Evolutionary conservation across 2,113 vertebrate species (phyloP).

Genomic region (Eolophus roseicapilla): DNA sequence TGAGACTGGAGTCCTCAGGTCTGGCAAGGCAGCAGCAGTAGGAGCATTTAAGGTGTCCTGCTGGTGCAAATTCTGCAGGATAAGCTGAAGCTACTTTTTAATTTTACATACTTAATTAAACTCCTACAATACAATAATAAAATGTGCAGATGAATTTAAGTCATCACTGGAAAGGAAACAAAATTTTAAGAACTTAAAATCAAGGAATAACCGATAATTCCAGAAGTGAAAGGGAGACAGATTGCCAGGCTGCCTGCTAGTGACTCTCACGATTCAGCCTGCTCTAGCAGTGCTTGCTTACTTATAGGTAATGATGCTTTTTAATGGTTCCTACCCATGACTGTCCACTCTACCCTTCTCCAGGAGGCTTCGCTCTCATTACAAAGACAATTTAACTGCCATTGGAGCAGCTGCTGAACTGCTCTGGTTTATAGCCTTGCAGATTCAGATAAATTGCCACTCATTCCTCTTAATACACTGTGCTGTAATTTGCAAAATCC

Average conservation of each 20-base stretch:
- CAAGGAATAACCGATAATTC: neutral
- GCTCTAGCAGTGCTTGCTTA: neutral
- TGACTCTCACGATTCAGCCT: neutral
- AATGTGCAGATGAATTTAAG: neutral
- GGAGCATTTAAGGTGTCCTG: neutral
- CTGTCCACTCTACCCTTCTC: neutral
- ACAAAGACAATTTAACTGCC: constrained; percentile 31
- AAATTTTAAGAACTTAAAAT: neutral
- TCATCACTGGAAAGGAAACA: neutral
- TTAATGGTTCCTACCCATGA: neutral
- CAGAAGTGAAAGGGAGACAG: neutral
- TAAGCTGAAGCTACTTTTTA: neutral
- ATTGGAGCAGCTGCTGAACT: constrained; percentile 50
- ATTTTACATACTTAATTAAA: neutral
- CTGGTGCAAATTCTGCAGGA: neutral
- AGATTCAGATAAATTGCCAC: constrained; percentile 48
- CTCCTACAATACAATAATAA: neutral
- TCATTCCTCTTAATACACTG: constrained; percentile 39
- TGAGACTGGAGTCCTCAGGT: constrained; percentile 19
- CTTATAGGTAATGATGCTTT: neutral
- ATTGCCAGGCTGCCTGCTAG: neutral
- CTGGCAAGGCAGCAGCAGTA: constrained; percentile 11
- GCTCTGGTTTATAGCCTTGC: neutral
- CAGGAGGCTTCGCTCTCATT: neutral
- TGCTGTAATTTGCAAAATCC: constrained; percentile 32